Evolutionary conservation across 2,113 vertebrate species (phyloP).

Genomic region (rat (Rattus norvegicus)): GRCr8 NC_086020.1:166936001-166936500

Average conservation of each 20-base stretch:
- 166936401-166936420: not conserved
- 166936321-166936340: not conserved
- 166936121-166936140: not conserved
- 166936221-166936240: not conserved
- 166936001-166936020: not conserved
- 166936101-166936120: not conserved
- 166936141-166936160: not conserved
- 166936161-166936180: not conserved
- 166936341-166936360: not conserved
- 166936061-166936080: too few relatives aligned
- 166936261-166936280: not conserved
- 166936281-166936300: not conserved
- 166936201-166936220: not conserved
- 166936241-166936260: not conserved
- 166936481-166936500: not conserved
- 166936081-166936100: not conserved
- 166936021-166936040: not conserved
- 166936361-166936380: not conserved
- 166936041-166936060: not conserved
- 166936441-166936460: not conserved
- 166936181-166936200: not conserved
- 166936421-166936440: slow-evolving; percentile 3
- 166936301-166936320: not conserved
- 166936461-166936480: not conserved
- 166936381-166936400: not conserved